A percentile compares a stretch with the other conserved stretches of the same genome.
phyloP scores from a whole-genome alignment of 2,888 invertebrate species.

The Achlya flavicornis region DNA sequence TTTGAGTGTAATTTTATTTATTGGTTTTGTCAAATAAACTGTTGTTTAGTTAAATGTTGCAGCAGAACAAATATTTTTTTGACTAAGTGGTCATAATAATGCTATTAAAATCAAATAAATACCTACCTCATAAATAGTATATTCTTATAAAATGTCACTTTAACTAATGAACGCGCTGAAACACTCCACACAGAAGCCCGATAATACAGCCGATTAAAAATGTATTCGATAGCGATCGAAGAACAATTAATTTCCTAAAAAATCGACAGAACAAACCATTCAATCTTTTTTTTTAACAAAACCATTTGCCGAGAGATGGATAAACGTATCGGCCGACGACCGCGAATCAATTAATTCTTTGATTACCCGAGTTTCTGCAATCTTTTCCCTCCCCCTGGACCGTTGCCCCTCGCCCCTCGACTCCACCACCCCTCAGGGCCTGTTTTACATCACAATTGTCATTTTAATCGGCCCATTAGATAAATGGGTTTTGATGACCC shows the following conservation, averaged over 20 bases:
- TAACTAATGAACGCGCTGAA: neutral
- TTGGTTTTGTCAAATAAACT: constrained; percentile 8
- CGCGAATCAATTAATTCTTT: constrained; percentile 58
- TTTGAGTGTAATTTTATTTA: neutral
- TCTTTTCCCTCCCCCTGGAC: constrained; percentile 20
- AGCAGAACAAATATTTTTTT: neutral
- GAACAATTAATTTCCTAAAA: constrained; percentile 7
- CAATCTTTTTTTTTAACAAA: constrained; percentile 14
- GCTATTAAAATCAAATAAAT: too few species aligned
- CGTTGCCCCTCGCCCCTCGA: constrained; percentile 5
- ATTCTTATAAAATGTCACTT: neutral
- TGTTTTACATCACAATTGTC: constrained; percentile 46
- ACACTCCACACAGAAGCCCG: neutral
- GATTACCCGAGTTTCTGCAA: constrained; percentile 51
- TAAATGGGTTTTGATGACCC: too few species aligned
- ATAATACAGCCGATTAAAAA: neutral
- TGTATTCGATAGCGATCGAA: neutral
- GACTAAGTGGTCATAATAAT: too few species aligned
- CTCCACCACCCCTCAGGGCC: constrained; percentile 12
- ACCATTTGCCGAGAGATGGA: constrained; percentile 16
- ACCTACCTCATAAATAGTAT: too few species aligned
- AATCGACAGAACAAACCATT: constrained; percentile 1
- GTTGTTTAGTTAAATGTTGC: neutral
- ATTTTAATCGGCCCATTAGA: constrained; percentile 34
- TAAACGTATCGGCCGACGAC: constrained; percentile 29